These are phyloP conservation scores for Sturmia bella DNA, from an alignment of 2,888 invertebrate species.

Conservation along the genomic window DNA sequence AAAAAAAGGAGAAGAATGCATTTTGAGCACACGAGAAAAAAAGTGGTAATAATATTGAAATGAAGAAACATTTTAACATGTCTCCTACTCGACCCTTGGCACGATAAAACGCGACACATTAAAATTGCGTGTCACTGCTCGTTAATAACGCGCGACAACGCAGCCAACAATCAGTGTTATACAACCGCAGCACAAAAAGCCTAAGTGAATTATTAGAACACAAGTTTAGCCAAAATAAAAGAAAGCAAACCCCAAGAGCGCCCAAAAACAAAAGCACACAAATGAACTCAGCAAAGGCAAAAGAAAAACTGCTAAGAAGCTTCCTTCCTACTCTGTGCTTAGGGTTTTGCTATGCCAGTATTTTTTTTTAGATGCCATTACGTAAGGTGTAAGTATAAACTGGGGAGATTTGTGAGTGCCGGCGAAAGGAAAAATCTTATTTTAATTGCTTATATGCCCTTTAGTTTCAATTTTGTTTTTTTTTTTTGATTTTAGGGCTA, in stretches of 20 bases:
- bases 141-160: slow-evolving; percentile 71
- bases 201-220: slow-evolving; percentile 69
- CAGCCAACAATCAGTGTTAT: slow-evolving; percentile 67
- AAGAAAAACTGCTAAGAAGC: slow-evolving; percentile 33
- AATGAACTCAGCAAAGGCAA: slow-evolving; percentile 9
- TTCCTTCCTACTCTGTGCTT: neutral
- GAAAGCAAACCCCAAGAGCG: slow-evolving; percentile 2
- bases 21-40: slow-evolving; percentile 3
- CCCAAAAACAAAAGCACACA: slow-evolving; percentile 11
- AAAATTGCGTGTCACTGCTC: slow-evolving; percentile 71
- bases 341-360: neutral
- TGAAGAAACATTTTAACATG: slow-evolving; percentile 57
- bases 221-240: slow-evolving; percentile 62
- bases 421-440: too few species aligned
- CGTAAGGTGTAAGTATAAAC: too few species aligned
- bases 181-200: slow-evolving; percentile 65
- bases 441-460: too few species aligned
- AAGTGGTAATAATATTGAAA: slow-evolving; percentile 25
- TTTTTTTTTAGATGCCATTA: too few species aligned
- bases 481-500: too few species aligned
- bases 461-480: too few species aligned
- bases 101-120: slow-evolving; percentile 69
- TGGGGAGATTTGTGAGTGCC: too few species aligned
- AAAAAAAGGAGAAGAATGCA: slow-evolving; percentile 6
- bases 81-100: slow-evolving; percentile 65